Evolutionary conservation across 2,113 vertebrate genomes (phyloP), one percentile per base, ranked within the genome.

Genomic region (Poecile atricapillus): DNA sequence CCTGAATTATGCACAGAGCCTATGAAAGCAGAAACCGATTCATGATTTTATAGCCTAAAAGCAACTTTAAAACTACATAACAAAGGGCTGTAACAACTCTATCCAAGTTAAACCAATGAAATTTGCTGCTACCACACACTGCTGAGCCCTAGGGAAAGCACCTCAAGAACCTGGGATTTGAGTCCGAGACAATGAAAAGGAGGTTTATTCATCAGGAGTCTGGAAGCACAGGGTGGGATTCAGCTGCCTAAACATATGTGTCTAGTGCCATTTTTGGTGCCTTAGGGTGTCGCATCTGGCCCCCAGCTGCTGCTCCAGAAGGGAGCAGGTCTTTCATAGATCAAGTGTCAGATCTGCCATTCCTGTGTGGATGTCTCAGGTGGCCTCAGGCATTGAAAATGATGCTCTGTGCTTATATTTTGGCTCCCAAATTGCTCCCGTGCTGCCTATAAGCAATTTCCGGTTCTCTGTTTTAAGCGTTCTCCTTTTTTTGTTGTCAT

Each of bases 121-220:
- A 95, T 87, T 83, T 95, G 64, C 88, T 43, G 65, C 83, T 92
- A 78, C 80, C 69, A 33, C 88, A 94, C 64, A 74, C 71, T 39
- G 5, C 88, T 93, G 79, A 96, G 95, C 94, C 94, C 93, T 90
- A 35, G 90, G 94, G 94, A 96, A 97, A 94, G 85, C 76, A 95
- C 93, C 90, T 90, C 95, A 55, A 88, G 94, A 94, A 93, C 80
- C 76, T 4, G 15, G 94, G 94, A 90, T 96, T 93, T 95, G 83
- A 96, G 90, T 92, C 64, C 2, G 44, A 95, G 83, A 93, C 92
- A 81, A 81, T 94, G 84, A 89, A 74, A 85, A 86, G 65, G 70
- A 91, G 24, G 52, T 90, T 94, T 93, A 92, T 92, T 95, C 92
- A 90, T 96, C 85, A 95, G 64, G 93, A 96, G 76, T 83, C 79